Conservation (phyloP, 2,888 invertebrate species). For the Pyrrhia umbra region DNA sequence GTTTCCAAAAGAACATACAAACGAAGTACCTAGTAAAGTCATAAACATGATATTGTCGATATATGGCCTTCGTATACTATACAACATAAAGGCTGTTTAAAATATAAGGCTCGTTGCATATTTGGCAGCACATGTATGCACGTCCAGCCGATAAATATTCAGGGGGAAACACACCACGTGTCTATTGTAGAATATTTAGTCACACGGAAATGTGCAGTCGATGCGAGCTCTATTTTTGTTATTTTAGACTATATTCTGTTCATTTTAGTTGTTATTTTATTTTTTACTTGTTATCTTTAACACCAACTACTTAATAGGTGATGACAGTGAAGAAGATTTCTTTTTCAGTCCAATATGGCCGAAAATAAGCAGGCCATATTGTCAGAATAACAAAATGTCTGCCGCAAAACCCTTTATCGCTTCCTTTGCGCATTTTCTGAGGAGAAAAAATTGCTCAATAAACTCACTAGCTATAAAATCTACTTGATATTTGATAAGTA, state of each 20-base stretch:
- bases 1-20: not conserved
- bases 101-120: slow-evolving; percentile 42
- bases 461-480: no score
- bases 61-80: slow-evolving; percentile 21
- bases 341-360: no score
- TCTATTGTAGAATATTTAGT: slow-evolving; percentile 51
- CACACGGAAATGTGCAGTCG: slow-evolving; percentile 28
- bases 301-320: no score
- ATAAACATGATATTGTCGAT: slow-evolving; percentile 20
- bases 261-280: not conserved
- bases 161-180: slow-evolving; percentile 12
- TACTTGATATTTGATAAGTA: no score
- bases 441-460: no score
- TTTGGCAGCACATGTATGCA: slow-evolving; percentile 53
- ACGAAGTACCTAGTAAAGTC: not conserved
- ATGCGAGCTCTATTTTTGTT: slow-evolving; percentile 4
- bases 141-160: slow-evolving; percentile 52
- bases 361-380: no score
- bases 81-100: slow-evolving; percentile 44
- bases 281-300: no score
- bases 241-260: not conserved
- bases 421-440: no score
- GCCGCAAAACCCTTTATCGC: no score
- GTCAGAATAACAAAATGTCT: no score
- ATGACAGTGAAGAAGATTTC: no score